Evolutionary conservation across 2,113 vertebrate species (phyloP), one percentile per base, ranked within the genome.

Genomic region (Lichenostomus cassidix): DNA sequence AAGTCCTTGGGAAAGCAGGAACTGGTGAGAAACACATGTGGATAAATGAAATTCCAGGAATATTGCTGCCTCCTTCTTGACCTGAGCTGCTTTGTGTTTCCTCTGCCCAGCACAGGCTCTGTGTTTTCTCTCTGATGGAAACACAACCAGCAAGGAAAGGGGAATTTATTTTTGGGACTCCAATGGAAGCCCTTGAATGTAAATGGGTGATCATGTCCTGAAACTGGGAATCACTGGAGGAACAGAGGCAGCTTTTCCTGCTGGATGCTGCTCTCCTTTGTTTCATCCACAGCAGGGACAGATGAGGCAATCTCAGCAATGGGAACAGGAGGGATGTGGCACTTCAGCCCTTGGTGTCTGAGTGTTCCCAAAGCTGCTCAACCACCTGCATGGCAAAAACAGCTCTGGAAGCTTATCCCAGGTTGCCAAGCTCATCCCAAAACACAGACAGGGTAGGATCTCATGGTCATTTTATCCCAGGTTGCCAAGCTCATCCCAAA

Each of bases 1-100:
- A 59, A 75, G 59, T 77, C 78, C 58, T 53, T 82, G 52, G 25
- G 83, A 86, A 87, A 87, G 78, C 37, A 80, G 46, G 20, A 87
- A 16, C 18, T 9, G 37, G 53, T 53, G n/a, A 44, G 76, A 91
- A 93, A 80, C 2, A 6, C 29, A 16, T 2, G 3, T 25, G 33
- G 69, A 77, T 83, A 39, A 89, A 74, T 64, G 47, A 52, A 85
- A 7, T 12, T 63, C 62, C 62, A 85, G 52, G 82, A 44, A n/a
- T 9, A 53, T 64, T 56, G 47, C 39, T 93, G 75, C 37, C 82
- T 89, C 44, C 35, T 60, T 31, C 19, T 20, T 92, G 76, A 90
- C 50, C 65, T 22, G 52, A 74, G n/a, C 47, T 64, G 33, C 63
- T 91, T 49, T 74, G 73, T 74, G 62, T 10, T 55, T 8, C 3